A percentile compares a stretch with the other conserved stretches of the same genome.
Evolutionary conservation across 2,113 vertebrate species (phyloP).

Genomic region (Ramphastos sulfuratus): DNA sequence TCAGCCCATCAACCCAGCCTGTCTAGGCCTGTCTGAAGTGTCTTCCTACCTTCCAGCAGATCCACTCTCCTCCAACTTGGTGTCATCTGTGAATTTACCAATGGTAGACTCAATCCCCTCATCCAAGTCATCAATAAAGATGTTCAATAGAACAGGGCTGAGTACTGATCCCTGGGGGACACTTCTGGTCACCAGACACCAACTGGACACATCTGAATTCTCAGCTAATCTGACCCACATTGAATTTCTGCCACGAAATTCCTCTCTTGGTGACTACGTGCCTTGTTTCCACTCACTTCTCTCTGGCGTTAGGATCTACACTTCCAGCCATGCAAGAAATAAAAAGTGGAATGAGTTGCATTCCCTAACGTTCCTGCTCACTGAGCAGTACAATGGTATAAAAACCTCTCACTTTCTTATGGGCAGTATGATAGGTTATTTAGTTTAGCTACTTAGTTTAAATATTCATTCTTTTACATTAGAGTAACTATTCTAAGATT

Average conservation of each 20-base stretch:
- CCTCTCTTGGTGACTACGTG: not conserved
- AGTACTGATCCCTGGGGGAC: too few species aligned
- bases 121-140: too few species aligned
- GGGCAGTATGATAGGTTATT: not conserved
- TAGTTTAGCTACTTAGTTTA: not conserved
- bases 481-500: not conserved
- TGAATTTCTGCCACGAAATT: not conserved
- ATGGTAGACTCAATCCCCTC: too few species aligned
- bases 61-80: too few species aligned
- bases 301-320: not conserved
- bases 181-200: too few species aligned
- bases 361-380: conserved; percentile 1
- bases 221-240: conserved; percentile 6
- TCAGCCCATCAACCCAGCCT: too few species aligned
- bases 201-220: not conserved
- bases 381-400: not conserved
- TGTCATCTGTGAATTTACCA: too few species aligned
- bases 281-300: not conserved
- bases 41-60: too few species aligned
- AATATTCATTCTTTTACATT: not conserved
- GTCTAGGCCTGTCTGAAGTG: too few species aligned
- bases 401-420: not conserved
- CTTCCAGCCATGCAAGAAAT: not conserved
- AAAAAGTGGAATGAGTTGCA: not conserved
- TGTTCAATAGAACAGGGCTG: too few species aligned